Conservation (phyloP, 2,888 invertebrate genomes). For the Eristalis arbustorum region DNA sequence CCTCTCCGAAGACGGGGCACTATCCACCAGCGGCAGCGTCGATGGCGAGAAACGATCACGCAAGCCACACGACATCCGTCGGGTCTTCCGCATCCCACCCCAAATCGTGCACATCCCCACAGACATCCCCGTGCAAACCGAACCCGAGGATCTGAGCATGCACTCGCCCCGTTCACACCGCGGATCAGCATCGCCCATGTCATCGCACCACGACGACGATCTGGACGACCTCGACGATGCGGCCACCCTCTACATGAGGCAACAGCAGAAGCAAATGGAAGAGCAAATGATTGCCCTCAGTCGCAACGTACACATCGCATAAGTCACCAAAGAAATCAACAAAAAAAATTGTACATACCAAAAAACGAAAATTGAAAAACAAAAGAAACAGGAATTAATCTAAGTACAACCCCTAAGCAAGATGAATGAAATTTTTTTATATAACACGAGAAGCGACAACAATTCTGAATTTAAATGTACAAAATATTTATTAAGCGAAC, state of each 20-base stretch:
- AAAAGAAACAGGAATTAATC: conserved; percentile 70
- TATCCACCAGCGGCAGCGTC: conserved; percentile 75
- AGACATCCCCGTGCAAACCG: conserved; percentile 90
- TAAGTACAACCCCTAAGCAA: conserved; percentile 67
- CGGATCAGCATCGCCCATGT: conserved; percentile 62
- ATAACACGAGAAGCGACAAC: conserved; percentile 26
- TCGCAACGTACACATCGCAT: conserved; percentile 69
- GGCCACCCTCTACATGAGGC: conserved; percentile 81
- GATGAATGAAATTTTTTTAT: conserved; percentile 17
- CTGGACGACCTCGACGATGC: conserved; percentile 82
- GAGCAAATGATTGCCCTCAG: conserved; percentile 66
- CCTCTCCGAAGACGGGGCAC: conserved; percentile 80
- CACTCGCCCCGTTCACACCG: conserved; percentile 80
- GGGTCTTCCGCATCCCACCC: conserved; percentile 81
- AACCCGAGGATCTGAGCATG: conserved; percentile 94
- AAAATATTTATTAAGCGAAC: conserved; percentile 65
- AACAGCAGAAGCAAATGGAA: conserved; percentile 73
- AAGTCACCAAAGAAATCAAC: conserved; percentile 42
- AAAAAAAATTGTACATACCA: conserved; percentile 51
- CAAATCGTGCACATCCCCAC: conserved; percentile 78
- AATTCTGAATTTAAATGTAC: conserved; percentile 69
- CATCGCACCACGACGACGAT: conserved; percentile 81
- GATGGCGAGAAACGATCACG: conserved; percentile 76
- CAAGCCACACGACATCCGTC: conserved; percentile 81
- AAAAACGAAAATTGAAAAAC: conserved; percentile 26